Conservation (phyloP, 2,113 vertebrate genomes). For the Proteles cristata region DNA sequence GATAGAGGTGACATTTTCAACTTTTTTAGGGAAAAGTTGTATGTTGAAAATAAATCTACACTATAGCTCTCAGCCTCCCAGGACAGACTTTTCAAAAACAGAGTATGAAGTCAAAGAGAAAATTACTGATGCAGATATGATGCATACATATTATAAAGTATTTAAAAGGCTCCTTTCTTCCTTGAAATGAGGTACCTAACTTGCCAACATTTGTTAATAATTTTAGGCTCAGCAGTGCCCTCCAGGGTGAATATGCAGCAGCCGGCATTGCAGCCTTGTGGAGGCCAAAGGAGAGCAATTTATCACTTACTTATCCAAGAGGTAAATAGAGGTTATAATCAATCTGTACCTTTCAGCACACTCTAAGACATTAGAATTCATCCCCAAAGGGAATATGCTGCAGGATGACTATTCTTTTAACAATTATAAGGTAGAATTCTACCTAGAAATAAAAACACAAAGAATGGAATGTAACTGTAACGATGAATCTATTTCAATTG, state of each 20-base stretch:
- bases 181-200: background rate
- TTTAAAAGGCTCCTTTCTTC: background rate
- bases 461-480: background rate
- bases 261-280: background rate
- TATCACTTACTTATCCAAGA: constrained; percentile 49
- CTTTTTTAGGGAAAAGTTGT: background rate
- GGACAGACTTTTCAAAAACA: background rate
- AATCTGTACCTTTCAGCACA: constrained; percentile 49
- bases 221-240: constrained; percentile 11
- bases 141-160: background rate
- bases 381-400: background rate
- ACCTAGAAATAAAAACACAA: background rate
- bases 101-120: background rate
- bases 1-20: background rate
- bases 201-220: constrained; percentile 47
- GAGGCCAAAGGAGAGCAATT: constrained; percentile 4
- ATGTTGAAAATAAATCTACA: background rate
- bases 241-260: background rate
- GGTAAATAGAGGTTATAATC: constrained; percentile 64
- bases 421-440: background rate
- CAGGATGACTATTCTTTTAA: background rate
- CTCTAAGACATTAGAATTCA: constrained; percentile 12
- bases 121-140: background rate
- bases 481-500: background rate
- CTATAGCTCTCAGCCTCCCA: background rate